Evolutionary conservation across 1,140 invertebrate species (phyloP).

Genomic region (Melitaea cinxia): DNA sequence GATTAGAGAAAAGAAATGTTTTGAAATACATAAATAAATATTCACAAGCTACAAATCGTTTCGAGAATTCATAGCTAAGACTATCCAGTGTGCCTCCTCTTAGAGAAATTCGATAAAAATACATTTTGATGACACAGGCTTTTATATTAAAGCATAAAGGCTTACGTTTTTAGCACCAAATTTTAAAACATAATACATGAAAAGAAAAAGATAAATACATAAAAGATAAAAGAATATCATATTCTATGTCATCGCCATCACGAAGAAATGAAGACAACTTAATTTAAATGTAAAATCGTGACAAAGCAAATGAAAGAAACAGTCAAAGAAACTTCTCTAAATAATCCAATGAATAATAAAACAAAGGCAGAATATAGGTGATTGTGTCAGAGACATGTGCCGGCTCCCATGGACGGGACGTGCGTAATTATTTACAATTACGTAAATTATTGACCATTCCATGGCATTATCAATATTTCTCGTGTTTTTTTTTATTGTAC

Average conservation of each 20-base stretch:
- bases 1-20: no score
- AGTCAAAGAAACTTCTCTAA: neutral
- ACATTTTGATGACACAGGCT: no score
- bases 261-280: neutral
- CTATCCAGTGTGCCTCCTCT: no score
- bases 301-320: neutral
- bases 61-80: no score
- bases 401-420: neutral
- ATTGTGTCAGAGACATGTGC: neutral
- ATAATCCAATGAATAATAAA: slow-evolving; percentile 3
- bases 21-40: no score
- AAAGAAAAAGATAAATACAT: no score
- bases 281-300: neutral
- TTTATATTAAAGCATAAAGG: no score
- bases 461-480: neutral
- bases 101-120: no score
- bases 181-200: no score
- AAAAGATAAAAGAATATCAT: no score
- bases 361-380: neutral
- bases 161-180: no score
- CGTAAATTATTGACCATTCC: neutral
- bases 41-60: no score
- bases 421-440: neutral
- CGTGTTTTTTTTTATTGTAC: neutral
- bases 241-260: neutral